Conservation (phyloP, 2,113 vertebrate genomes). For the Crotalus helleri region DNA sequence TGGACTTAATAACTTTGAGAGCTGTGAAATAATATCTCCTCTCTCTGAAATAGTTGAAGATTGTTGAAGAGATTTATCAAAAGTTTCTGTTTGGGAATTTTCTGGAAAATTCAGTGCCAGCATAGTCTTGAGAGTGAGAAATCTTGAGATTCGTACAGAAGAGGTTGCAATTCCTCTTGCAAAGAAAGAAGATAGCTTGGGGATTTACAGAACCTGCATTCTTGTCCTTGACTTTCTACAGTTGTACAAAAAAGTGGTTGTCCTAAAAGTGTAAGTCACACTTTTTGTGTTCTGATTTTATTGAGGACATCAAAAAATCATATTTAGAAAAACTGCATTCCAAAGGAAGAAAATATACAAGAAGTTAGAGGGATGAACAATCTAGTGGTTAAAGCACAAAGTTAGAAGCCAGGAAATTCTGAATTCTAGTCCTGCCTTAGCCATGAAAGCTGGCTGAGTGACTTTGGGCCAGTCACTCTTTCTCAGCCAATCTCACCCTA, state of each 20-base stretch:
- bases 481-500: not conserved
- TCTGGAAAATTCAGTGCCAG: not conserved
- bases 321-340: not conserved
- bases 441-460: not conserved
- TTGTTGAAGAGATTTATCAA: not conserved
- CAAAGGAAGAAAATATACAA: not conserved
- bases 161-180: not conserved
- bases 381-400: not conserved
- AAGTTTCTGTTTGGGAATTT: not conserved
- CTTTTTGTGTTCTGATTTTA: not conserved
- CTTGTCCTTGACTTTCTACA: not conserved
- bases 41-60: not conserved
- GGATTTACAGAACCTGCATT: not conserved
- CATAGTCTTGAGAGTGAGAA: not conserved
- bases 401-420: not conserved
- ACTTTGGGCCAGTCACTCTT: not conserved
- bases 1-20: not conserved
- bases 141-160: not conserved
- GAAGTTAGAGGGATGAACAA: not conserved
- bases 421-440: not conserved
- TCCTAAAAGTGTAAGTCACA: not conserved
- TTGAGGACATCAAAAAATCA: not conserved
- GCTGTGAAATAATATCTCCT: not conserved
- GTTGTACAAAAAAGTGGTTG: not conserved
- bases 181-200: not conserved